Percentiles rank a stretch among this genome's conserved stretches.
phyloP scores from a whole-genome alignment of 2,797 vertebrate species.

The Bryconaethiops microstoma region DNA sequence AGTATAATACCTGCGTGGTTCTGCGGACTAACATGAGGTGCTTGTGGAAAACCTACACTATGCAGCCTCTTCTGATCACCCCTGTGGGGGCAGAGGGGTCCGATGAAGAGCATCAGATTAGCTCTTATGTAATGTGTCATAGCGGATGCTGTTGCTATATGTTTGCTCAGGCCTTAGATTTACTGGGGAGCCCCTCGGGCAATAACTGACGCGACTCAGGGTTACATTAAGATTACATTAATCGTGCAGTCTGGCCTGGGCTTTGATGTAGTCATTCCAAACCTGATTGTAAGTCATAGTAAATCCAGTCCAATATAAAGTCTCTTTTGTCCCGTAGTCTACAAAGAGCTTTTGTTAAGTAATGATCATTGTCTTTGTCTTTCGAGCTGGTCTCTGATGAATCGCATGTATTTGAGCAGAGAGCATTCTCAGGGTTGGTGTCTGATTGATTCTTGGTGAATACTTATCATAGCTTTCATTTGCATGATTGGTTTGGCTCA shows the following conservation, averaged over 20 bases:
- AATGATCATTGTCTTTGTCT: constrained; percentile 50
- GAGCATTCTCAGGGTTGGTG: constrained; percentile 42
- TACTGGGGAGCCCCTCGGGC: constrained; percentile 48
- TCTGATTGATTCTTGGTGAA: constrained; percentile 47
- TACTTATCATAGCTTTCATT: constrained; percentile 31
- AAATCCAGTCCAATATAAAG: constrained; percentile 45
- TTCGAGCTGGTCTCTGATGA: constrained; percentile 46
- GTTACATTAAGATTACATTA: constrained; percentile 55
- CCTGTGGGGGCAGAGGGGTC: not conserved
- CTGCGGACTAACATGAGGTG: constrained; percentile 16
- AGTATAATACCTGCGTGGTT: not conserved
- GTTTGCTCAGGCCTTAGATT: constrained; percentile 26
- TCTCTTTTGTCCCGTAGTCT: constrained; percentile 45
- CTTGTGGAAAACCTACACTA: not conserved
- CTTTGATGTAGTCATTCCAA: constrained; percentile 59
- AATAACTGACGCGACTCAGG: constrained; percentile 38
- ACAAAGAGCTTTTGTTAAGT: constrained; percentile 53
- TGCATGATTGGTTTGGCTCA: constrained; percentile 43
- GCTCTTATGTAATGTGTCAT: constrained; percentile 29
- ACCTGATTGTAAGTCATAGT: constrained; percentile 44
- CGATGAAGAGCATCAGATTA: constrained; percentile 14
- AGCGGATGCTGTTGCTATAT: constrained; percentile 26
- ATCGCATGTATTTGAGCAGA: constrained; percentile 38
- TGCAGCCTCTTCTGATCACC: not conserved
- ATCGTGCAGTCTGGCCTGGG: constrained; percentile 47